Evolutionary conservation across 2,113 vertebrate species (phyloP), one percentile per base, ranked within the genome.

Genomic region (Aegotheles bennettii): DNA sequence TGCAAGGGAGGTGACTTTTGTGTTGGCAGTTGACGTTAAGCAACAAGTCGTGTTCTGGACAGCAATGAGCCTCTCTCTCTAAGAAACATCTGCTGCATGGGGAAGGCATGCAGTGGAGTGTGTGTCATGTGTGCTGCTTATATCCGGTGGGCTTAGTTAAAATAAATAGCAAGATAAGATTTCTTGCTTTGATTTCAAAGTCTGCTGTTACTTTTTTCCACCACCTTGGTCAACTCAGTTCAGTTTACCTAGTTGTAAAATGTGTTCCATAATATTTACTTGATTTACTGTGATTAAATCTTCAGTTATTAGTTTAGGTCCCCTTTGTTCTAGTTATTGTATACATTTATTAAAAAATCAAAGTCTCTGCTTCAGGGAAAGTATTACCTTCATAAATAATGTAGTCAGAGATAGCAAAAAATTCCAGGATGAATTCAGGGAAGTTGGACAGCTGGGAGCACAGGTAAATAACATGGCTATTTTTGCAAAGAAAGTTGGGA

Each of bases 161-260:
- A 94, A 90, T 69, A 92, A 90, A 69, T 21, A 77, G 20, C 3
- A 9, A 77, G 89, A 67, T 26, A 38, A 33, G 42, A 60, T 90
- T 92, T 94, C 51, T 75, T 68, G 43, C 80, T 91, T 94, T 87
- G 51, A 91, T 93, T 93, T 90, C 73, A 80, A 67, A 47, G 33
- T 47, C 71, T 84, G 84, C 60, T 74, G 73, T 88, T 93, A 50
- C 73, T 77, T 77, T 29, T 13, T 36, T 91, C 94, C 28, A 19
- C 23, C 77, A 82, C 51, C 35, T 94, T 71, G 51, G 69, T 48
- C 80, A 51, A 17, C 33, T 92, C 48, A 28, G 29, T 48, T 92
- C 42, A 25, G 26, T 78, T 78, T 68, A 36, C 28, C 51, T 50
- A 28, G 31, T 3, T 71, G 69, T 78, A 87, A 94, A 92, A 82